Evolutionary conservation across 2,888 invertebrate genomes (phyloP), one percentile per base, ranked within the genome.

Genomic region (Ligdia adustata): DNA sequence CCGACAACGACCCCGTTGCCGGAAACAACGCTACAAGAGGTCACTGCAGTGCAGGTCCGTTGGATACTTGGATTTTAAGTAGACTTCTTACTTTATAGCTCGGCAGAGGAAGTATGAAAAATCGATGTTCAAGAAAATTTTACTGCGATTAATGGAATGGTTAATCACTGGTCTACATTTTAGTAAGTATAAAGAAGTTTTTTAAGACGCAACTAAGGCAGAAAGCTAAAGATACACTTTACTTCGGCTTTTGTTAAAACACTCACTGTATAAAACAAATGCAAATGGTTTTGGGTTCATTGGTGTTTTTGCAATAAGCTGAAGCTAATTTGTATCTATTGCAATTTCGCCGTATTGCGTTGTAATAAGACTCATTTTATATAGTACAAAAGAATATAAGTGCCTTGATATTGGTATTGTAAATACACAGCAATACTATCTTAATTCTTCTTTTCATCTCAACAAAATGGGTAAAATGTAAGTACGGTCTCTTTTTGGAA

Each of bases 41-140:
- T 84, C 54, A 85, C 84, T 22, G n/a, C 6, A 6, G 72, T 72
- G 49, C 82, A 87, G 87, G 87, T 87, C 76, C 53, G 57, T 60
- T 51, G 41, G 31, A 43, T 37, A 28, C 14, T 14, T 14, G 28
- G 3, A 27, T 27, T 11, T 5, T 11, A 27, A 24, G 4, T 24
- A 4, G 18, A 18, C 4, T 6, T 18, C 18, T 1, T 18, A 18
- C 4, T 18, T 18, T 4, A 18, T 4, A n/a, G n/a, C n/a, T n/a
- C n/a, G n/a, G n/a, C n/a, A n/a, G n/a, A n/a, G n/a, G n/a, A n/a
- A n/a, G n/a, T n/a, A n/a, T n/a, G n/a, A n/a, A n/a, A n/a, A n/a
- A n/a, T n/a, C n/a, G n/a, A n/a, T n/a, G n/a, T n/a, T n/a, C n/a
- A n/a, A n/a, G n/a, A n/a, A n/a, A n/a, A n/a, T n/a, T n/a, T n/a